These are phyloP conservation scores for Phthorimaea operculella DNA, from an alignment of 1,140 invertebrate genomes.

Conservation along the genomic window DNA sequence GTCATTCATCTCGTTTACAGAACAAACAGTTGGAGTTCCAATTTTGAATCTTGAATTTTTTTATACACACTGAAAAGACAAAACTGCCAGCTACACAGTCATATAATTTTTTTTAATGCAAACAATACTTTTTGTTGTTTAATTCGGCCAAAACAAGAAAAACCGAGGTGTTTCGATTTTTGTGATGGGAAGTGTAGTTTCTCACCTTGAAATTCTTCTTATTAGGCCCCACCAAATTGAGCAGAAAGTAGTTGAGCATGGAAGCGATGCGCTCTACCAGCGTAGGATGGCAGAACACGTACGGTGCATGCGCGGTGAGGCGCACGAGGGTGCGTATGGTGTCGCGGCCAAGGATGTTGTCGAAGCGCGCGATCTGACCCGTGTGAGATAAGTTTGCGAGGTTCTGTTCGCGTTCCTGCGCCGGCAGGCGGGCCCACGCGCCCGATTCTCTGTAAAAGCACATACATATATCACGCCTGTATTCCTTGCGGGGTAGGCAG, in stretches of 20 bases:
- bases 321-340: slow-evolving; percentile 89
- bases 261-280: slow-evolving; percentile 93
- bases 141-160: no score
- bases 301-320: slow-evolving; percentile 84
- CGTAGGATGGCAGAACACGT: slow-evolving; percentile 90
- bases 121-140: no score
- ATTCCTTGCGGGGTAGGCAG: no score
- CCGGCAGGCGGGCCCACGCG: slow-evolving; percentile 79
- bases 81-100: no score
- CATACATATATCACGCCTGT: background rate
- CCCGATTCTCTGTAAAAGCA: slow-evolving; percentile 73
- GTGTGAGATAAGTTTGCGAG: slow-evolving; percentile 80
- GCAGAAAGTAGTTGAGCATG: slow-evolving; percentile 96
- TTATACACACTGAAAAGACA: no score
- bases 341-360: slow-evolving; percentile 91
- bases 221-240: slow-evolving; percentile 89
- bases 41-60: no score
- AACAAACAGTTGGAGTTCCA: no score
- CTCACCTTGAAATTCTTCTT: slow-evolving; percentile 86
- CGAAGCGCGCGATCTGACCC: slow-evolving; percentile 87
- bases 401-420: slow-evolving; percentile 81
- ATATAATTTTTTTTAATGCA: no score
- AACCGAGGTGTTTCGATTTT: no score
- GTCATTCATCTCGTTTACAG: no score
- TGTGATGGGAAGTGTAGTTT: no score